These are phyloP conservation scores for Philonicus albiceps DNA, from an alignment of 2,888 invertebrate genomes.

Conservation along the genomic window DNA sequence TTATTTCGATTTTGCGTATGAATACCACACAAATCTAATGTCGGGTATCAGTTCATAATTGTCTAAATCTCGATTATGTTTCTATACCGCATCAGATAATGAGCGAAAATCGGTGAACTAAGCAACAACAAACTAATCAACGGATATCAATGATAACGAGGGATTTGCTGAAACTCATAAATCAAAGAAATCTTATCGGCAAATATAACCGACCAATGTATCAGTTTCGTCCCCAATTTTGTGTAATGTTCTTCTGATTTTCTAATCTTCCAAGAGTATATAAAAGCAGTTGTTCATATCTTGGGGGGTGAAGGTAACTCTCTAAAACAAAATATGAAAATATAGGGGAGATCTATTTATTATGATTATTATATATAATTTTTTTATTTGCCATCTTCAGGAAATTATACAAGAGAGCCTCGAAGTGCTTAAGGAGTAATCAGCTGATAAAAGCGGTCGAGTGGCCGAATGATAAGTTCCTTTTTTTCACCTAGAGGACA, in stretches of 20 bases:
- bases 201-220: neutral
- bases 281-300: neutral
- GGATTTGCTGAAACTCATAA: neutral
- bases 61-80: neutral
- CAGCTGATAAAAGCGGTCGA: neutral
- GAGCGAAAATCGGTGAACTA: neutral
- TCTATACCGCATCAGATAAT: neutral
- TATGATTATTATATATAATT: neutral
- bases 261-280: neutral
- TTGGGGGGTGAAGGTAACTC: neutral
- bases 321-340: neutral
- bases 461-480: neutral
- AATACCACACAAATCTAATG: neutral
- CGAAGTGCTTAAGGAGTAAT: neutral
- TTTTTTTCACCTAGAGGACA: neutral
- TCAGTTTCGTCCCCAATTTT: neutral
- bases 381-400: neutral
- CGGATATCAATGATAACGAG: neutral
- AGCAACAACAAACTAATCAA: neutral
- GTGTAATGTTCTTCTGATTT: neutral
- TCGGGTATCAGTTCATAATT: neutral
- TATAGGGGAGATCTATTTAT: neutral
- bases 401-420: neutral
- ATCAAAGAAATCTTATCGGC: neutral
- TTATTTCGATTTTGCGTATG: neutral